A percentile compares a stretch with the other conserved stretches of the same genome.
phyloP scores from a whole-genome alignment of 2,888 invertebrate species.

The Nephrotoma guestfalica region DNA sequence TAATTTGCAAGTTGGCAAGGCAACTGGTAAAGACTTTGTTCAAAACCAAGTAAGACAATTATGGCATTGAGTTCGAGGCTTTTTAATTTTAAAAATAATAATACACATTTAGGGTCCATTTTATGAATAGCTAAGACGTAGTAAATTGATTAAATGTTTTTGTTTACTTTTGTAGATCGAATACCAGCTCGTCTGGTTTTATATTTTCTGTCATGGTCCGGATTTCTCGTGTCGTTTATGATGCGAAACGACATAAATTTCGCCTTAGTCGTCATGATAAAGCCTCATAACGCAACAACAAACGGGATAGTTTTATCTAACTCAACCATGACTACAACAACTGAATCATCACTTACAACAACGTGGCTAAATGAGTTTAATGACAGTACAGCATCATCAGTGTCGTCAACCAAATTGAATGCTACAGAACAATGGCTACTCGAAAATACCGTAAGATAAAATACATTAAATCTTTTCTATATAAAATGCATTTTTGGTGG shows the following conservation, averaged over 20 bases:
- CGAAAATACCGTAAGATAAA: background rate
- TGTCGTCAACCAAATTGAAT: constrained; percentile 12
- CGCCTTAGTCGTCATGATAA: constrained; percentile 53
- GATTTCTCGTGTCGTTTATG: constrained; percentile 60
- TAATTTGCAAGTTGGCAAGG: no score
- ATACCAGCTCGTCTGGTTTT: constrained; percentile 54
- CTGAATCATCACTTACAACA: background rate
- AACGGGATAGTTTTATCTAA: background rate
- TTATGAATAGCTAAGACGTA: background rate
- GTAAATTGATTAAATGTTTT: background rate
- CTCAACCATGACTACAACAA: background rate
- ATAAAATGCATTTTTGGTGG: background rate
- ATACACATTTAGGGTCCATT: no score
- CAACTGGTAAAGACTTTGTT: no score
- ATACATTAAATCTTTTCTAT: background rate
- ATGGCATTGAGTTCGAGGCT: no score
- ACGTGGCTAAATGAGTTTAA: constrained; percentile 12
- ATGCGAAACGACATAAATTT: constrained; percentile 61
- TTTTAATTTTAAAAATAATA: no score
- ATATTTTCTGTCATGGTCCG: constrained; percentile 56
- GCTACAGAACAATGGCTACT: background rate
- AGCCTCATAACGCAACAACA: background rate
- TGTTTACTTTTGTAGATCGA: constrained; percentile 19
- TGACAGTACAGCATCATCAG: constrained; percentile 9
- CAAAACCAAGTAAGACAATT: no score